phyloP scores from a whole-genome alignment of 2,113 vertebrate species.

The Clupea harengus region DNA sequence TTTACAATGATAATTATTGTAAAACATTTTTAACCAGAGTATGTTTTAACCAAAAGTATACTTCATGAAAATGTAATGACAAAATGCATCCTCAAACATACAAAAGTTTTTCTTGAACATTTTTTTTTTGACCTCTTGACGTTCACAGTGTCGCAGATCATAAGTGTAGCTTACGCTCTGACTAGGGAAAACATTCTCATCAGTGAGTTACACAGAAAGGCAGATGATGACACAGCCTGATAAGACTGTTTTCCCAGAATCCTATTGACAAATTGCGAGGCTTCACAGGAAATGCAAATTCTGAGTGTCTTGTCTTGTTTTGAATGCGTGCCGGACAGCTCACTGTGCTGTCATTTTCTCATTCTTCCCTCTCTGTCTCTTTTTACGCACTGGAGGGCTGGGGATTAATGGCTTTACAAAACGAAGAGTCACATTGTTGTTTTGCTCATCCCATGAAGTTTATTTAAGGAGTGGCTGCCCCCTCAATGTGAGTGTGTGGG shows the following conservation, averaged over 20 bases:
- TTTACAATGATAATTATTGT: neutral
- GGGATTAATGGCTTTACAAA: neutral
- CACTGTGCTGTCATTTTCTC: neutral
- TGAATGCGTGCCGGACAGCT: neutral
- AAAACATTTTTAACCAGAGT: too few species aligned
- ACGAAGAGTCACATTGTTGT: neutral
- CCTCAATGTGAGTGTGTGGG: neutral
- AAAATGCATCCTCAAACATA: too few species aligned
- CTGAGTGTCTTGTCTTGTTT: neutral
- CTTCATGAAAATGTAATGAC: too few species aligned
- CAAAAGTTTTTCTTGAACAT: neutral
- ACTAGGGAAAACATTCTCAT: neutral
- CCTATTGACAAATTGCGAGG: neutral
- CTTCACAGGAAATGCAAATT: neutral
- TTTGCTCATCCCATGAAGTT: constrained; percentile 7
- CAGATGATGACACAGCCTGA: neutral
- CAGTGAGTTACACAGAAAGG: neutral
- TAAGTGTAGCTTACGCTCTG: neutral
- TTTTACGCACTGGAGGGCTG: neutral
- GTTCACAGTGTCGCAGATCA: neutral
- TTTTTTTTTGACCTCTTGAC: neutral
- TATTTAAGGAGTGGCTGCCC: neutral
- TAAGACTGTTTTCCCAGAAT: constrained; percentile 1
- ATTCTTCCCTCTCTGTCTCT: neutral
- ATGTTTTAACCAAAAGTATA: too few species aligned